phyloP scores from a whole-genome alignment of 2,888 invertebrate species.

The Gibbula magus region DNA sequence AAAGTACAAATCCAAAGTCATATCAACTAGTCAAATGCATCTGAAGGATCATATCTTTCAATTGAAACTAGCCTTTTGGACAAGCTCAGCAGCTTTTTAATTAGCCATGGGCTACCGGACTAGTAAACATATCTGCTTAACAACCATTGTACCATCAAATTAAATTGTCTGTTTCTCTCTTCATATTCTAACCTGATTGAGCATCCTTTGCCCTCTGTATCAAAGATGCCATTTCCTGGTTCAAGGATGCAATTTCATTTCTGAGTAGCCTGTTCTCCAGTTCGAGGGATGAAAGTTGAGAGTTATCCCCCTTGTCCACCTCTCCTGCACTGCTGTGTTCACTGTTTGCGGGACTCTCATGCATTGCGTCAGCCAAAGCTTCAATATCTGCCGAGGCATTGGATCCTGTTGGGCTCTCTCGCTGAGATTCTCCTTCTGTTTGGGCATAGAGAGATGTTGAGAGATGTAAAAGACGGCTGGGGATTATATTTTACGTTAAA shows the following conservation, averaged over 20 bases:
- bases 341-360: constrained; percentile 65
- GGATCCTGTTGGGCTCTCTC: constrained; percentile 57
- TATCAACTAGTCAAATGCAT: too few relatives aligned
- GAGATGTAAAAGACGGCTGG: background rate
- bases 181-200: constrained; percentile 74
- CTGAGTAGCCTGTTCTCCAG: constrained; percentile 75
- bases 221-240: constrained; percentile 77
- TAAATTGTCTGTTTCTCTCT: background rate
- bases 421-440: constrained; percentile 25
- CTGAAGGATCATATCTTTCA: too few relatives aligned
- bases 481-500: too few relatives aligned
- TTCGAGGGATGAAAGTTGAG: constrained; percentile 65
- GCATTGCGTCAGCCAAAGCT: constrained; percentile 65
- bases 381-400: constrained; percentile 60
- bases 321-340: constrained; percentile 64
- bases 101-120: too few relatives aligned
- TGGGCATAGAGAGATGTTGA: background rate
- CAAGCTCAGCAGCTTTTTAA: too few relatives aligned
- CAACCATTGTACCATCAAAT: too few relatives aligned
- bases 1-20: too few relatives aligned
- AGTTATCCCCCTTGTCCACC: constrained; percentile 43
- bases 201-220: constrained; percentile 76
- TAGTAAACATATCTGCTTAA: too few relatives aligned
- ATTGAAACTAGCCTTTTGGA: too few relatives aligned
- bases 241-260: constrained; percentile 78